Percentiles rank a stretch among this genome's conserved stretches.
phyloP scores from a whole-genome alignment of 2,888 invertebrate species.

The Caenorhabditis parvicauda region DNA sequence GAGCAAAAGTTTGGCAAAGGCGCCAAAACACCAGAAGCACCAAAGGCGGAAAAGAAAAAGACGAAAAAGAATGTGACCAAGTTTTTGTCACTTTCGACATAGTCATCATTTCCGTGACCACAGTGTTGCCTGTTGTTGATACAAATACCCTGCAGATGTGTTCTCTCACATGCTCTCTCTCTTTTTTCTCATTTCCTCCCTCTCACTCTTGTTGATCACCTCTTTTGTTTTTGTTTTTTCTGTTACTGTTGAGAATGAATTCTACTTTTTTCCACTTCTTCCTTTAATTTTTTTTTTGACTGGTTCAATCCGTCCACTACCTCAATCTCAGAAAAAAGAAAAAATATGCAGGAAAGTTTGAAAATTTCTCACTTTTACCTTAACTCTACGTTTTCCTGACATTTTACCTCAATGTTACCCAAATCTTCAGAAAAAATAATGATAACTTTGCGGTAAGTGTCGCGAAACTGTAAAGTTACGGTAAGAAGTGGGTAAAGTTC shows the following conservation, averaged over 20 bases:
- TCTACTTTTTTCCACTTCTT: background rate
- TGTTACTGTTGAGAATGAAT: background rate
- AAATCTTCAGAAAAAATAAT: too few species aligned
- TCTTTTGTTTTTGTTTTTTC: background rate
- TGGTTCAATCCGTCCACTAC: too few species aligned
- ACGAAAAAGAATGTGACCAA: conserved; percentile 33
- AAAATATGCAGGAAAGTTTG: background rate
- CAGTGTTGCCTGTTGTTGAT: background rate
- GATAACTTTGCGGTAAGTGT: too few species aligned
- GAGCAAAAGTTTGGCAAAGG: conserved; percentile 11
- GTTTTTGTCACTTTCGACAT: conserved; percentile 26
- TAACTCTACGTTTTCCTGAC: background rate
- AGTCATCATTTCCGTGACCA: background rate
- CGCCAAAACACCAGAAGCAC: conserved; percentile 15
- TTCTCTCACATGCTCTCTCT: background rate
- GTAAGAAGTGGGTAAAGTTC: too few species aligned
- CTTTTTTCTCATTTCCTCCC: background rate
- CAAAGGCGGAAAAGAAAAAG: conserved; percentile 26
- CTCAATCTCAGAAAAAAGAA: too few species aligned
- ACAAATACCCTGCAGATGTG: too few species aligned
- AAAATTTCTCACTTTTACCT: background rate
- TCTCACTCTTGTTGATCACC: background rate
- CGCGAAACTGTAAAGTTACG: too few species aligned
- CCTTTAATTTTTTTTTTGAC: conserved; percentile 3
- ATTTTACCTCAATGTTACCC: background rate